phyloP scores from a whole-genome alignment of 1,140 invertebrate species.

The Drosophila sp. region DNA sequence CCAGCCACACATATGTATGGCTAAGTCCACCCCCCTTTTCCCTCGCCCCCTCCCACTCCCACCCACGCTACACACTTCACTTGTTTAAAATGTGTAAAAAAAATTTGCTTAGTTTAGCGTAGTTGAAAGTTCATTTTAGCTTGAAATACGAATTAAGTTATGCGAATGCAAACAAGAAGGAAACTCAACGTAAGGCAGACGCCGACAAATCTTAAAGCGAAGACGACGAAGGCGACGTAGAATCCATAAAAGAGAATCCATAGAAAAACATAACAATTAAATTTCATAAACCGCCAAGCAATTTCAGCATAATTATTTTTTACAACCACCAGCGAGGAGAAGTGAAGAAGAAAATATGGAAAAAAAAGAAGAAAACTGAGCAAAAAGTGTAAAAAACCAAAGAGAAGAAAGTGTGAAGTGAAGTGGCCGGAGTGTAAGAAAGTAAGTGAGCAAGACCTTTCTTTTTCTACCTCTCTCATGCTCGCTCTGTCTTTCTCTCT shows the following conservation, averaged over 20 bases:
- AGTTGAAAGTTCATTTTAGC: constrained; percentile 37
- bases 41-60: not conserved
- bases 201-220: constrained; percentile 27
- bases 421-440: constrained; percentile 8
- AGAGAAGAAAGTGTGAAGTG: constrained; percentile 29
- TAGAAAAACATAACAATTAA: constrained; percentile 63
- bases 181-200: constrained; percentile 23
- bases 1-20: constrained; percentile 32
- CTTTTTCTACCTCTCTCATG: constrained; percentile 6
- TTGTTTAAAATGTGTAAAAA: constrained; percentile 55
- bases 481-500: not conserved
- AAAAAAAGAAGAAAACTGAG: constrained; percentile 33
- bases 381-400: constrained; percentile 22
- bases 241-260: constrained; percentile 18
- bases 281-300: constrained; percentile 71
- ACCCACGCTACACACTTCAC: not conserved
- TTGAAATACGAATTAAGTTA: constrained; percentile 41
- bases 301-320: constrained; percentile 74
- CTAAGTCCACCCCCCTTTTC: constrained; percentile 6
- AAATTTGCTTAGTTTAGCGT: constrained; percentile 46
- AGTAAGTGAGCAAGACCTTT: constrained; percentile 17
- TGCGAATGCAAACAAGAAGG: constrained; percentile 17
- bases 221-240: constrained; percentile 19
- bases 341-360: constrained; percentile 1
- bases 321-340: constrained; percentile 16